phyloP scores from a whole-genome alignment of 2,888 invertebrate genomes.

The Lasioglossum vierecki region DNA sequence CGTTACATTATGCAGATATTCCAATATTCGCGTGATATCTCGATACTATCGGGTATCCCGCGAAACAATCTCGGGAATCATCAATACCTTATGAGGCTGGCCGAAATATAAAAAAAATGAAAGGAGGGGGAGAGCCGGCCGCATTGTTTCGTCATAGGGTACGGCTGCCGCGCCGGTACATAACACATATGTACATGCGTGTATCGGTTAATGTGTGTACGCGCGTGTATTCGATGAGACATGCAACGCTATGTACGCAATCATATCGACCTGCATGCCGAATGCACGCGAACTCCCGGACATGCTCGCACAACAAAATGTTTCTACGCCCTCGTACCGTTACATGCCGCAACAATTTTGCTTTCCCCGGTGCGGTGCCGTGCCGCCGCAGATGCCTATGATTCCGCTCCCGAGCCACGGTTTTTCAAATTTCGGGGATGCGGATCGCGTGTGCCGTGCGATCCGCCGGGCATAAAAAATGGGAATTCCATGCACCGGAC shows the following conservation, averaged over 20 bases:
- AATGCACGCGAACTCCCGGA: slow-evolving; percentile 54
- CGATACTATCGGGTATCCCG: not conserved
- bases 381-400: not conserved
- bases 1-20: slow-evolving; percentile 10
- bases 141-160: slow-evolving; percentile 41
- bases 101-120: not conserved
- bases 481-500: slow-evolving; percentile 47
- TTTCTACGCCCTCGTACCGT: slow-evolving; percentile 9
- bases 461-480: slow-evolving; percentile 10
- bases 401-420: not conserved
- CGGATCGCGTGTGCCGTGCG: not conserved
- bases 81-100: slow-evolving; percentile 46
- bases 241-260: slow-evolving; percentile 57
- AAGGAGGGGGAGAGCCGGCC: not conserved
- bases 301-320: slow-evolving; percentile 36
- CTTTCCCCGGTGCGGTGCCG: not conserved
- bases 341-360: not conserved
- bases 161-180: not conserved
- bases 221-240: slow-evolving; percentile 47
- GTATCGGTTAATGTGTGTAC: slow-evolving; percentile 6
- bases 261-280: slow-evolving; percentile 58
- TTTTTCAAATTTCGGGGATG: not conserved
- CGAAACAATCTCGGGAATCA: slow-evolving; percentile 41
- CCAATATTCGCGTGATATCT: slow-evolving; percentile 7
- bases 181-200: not conserved